phyloP scores from a whole-genome alignment of 2,888 invertebrate species.

The Cordilura impudica region DNA sequence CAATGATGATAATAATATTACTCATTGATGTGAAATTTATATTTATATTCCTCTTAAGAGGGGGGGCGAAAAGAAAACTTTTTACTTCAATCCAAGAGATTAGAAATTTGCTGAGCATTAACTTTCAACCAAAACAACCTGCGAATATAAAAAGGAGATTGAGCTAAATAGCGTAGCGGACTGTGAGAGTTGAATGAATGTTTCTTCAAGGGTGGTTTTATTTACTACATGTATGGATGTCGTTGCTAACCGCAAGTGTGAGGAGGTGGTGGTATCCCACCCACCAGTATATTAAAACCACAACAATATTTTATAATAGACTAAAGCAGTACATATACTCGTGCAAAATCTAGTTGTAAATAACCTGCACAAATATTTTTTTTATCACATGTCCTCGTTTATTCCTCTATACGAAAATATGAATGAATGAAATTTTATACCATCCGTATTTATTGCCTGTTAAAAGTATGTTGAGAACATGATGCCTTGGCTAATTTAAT shows the following conservation, averaged over 20 bases:
- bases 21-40: conserved; percentile 27
- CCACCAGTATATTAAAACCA: conserved; percentile 51
- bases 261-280: conserved; percentile 44
- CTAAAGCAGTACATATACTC: neutral
- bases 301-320: conserved; percentile 45
- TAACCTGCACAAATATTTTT: neutral
- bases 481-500: conserved; percentile 77
- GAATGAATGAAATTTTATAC: neutral
- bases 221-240: conserved; percentile 2
- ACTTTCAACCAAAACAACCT: conserved; percentile 61
- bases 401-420: too few species aligned
- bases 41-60: neutral
- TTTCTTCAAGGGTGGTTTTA: conserved; percentile 39
- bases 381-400: neutral
- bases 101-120: conserved; percentile 67
- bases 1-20: conserved; percentile 29
- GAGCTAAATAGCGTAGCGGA: conserved; percentile 56
- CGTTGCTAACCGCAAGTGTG: conserved; percentile 66
- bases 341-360: neutral
- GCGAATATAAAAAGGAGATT: conserved; percentile 58
- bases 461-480: conserved; percentile 9
- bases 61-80: neutral
- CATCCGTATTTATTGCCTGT: neutral
- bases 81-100: conserved; percentile 67
- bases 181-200: conserved; percentile 5